Percentiles rank a stretch among this genome's conserved stretches.
These are phyloP conservation scores for Hyles lineata DNA, from an alignment of 2,888 invertebrate species.

Conservation along the genomic window DNA sequence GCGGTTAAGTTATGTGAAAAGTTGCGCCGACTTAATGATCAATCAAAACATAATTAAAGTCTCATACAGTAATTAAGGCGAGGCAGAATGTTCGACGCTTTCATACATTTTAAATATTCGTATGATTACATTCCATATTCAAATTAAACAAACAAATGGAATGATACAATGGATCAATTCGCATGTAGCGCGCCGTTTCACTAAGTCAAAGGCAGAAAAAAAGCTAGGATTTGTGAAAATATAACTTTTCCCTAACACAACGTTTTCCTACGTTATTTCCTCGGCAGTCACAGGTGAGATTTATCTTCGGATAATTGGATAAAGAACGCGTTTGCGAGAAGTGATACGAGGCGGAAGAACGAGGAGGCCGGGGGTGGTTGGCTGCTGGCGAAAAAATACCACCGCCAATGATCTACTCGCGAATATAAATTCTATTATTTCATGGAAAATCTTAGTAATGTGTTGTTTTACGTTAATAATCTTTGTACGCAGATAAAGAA, in stretches of 20 bases:
- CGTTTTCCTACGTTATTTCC: conserved; percentile 75
- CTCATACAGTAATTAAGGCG: conserved; percentile 13
- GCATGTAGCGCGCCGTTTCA: conserved; percentile 52
- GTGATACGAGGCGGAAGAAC: conserved; percentile 77
- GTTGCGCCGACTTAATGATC: conserved; percentile 15
- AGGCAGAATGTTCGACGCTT: not conserved
- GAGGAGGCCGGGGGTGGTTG: conserved; percentile 48
- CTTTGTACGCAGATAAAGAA: not conserved
- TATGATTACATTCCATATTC: conserved; percentile 2
- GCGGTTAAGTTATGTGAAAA: conserved; percentile 9
- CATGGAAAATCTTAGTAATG: not conserved
- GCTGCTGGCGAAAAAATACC: conserved; percentile 53
- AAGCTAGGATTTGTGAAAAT: conserved; percentile 70
- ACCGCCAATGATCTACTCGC: conserved; percentile 58
- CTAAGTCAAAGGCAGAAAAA: conserved; percentile 64
- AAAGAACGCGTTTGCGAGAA: conserved; percentile 82
- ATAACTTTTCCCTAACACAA: conserved; percentile 69
- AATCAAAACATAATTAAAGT: conserved; percentile 22
- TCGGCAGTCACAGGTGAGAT: conserved; percentile 84
- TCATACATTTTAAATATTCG: not conserved
- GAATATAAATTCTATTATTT: conserved; percentile 51
- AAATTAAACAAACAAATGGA: conserved; percentile 45
- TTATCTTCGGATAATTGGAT: conserved; percentile 85
- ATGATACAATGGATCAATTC: conserved; percentile 51
- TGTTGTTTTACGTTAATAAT: not conserved